Evolutionary conservation across 2,797 vertebrate genomes (phyloP).

Genomic region (Sebastes vulpes): DNA sequence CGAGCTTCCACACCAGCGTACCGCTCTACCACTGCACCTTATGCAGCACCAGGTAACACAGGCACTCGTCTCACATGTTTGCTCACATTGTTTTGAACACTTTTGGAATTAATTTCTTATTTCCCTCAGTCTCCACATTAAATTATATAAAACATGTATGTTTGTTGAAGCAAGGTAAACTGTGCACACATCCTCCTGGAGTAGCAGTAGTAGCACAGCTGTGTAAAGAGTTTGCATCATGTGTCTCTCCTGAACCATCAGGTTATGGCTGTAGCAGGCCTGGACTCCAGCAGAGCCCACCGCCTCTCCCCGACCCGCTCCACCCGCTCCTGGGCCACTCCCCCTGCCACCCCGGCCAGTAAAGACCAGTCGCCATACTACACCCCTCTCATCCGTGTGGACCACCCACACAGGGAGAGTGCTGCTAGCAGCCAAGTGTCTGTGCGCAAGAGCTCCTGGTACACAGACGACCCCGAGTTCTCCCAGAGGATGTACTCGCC

Average conservation of each 20-base stretch:
- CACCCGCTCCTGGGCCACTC: conserved; percentile 96
- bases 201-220: background rate
- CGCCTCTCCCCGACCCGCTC: conserved; percentile 96
- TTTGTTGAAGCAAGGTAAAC: background rate
- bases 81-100: background rate
- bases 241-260: conserved; percentile 53
- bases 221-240: background rate
- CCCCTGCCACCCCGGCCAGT: conserved; percentile 93
- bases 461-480: conserved; percentile 94
- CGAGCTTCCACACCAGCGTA: conserved; percentile 92
- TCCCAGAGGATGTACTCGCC: conserved; percentile 94
- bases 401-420: conserved; percentile 89
- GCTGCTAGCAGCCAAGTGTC: conserved; percentile 92
- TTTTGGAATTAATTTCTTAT: background rate
- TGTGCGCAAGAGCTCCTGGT: conserved; percentile 96
- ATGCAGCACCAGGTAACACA: conserved; percentile 97
- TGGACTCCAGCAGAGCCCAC: conserved; percentile 96
- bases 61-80: background rate
- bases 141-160: rapidly evolving
- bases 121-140: background rate
- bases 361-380: conserved; percentile 93
- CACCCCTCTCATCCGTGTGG: conserved; percentile 95
- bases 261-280: conserved; percentile 98
- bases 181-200: background rate
- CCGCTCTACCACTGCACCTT: conserved; percentile 96